Conservation (phyloP, 2,888 invertebrate species). For the Steromphala cineraria region DNA sequence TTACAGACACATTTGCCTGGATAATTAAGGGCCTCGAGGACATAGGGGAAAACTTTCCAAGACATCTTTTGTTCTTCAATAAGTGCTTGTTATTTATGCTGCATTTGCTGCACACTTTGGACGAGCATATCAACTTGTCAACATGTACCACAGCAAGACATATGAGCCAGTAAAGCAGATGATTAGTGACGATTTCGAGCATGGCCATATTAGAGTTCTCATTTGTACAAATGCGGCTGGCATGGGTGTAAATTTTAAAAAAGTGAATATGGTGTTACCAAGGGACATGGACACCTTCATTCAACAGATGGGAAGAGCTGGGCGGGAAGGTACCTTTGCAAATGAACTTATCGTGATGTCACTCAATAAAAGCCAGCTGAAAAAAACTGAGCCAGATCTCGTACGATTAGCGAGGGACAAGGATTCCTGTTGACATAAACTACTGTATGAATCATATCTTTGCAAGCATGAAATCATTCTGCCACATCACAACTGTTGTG, state of each 20-base stretch:
- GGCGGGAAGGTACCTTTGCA: constrained; percentile 31
- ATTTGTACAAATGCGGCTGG: constrained; percentile 40
- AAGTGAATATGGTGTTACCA: constrained; percentile 32
- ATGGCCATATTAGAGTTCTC: constrained; percentile 30
- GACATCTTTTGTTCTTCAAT: constrained; percentile 32
- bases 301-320: constrained; percentile 42
- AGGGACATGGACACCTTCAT: constrained; percentile 39
- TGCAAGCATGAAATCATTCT: neutral
- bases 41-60: neutral
- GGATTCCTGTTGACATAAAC: constrained; percentile 19
- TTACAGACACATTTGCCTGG: constrained; percentile 1
- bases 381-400: constrained; percentile 27
- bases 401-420: constrained; percentile 24
- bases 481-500: constrained; percentile 37
- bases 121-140: neutral
- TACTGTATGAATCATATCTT: neutral
- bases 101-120: constrained; percentile 20
- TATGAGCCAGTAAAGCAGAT: constrained; percentile 29
- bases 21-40: constrained; percentile 6
- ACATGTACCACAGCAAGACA: constrained; percentile 41
- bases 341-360: constrained; percentile 35
- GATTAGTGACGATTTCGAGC: constrained; percentile 30
- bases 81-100: constrained; percentile 20
- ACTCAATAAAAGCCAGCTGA: too few relatives aligned
- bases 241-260: constrained; percentile 38